Percentiles rank a stretch among this genome's conserved stretches.
These are phyloP conservation scores for Corythornis madagascariensis DNA, from an alignment of 2,113 vertebrate genomes.

Conservation along the genomic window DNA sequence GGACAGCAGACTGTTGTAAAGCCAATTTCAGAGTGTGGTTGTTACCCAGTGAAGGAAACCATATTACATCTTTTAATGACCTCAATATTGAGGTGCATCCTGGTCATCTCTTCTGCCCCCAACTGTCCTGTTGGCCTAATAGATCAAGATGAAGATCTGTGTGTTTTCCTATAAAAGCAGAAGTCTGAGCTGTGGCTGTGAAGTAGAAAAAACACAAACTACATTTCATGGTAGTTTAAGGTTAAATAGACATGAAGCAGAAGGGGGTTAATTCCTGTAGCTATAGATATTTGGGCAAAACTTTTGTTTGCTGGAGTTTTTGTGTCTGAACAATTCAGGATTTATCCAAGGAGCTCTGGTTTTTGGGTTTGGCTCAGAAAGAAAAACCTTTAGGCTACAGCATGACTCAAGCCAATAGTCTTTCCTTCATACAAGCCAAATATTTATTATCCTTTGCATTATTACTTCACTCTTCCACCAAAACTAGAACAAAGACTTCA, in stretches of 20 bases:
- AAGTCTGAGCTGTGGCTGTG: neutral
- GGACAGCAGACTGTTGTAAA: neutral
- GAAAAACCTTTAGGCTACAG: neutral
- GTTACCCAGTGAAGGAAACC: neutral
- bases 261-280: neutral
- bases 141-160: accelerated
- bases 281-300: neutral
- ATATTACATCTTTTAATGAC: slow-evolving; percentile 25
- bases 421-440: neutral
- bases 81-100: neutral
- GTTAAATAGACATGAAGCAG: neutral
- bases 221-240: neutral
- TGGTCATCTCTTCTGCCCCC: neutral
- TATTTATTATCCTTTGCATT: neutral
- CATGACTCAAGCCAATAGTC: neutral
- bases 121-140: neutral
- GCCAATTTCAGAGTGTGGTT: slow-evolving; percentile 4
- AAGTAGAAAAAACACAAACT: neutral
- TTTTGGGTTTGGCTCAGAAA: neutral
- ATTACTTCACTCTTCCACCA: neutral
- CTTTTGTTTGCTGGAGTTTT: neutral
- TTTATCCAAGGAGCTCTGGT: neutral
- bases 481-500: neutral
- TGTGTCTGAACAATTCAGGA: neutral
- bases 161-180: neutral